Conservation (phyloP, 2,797 vertebrate species). For the Clarias pachynema region DNA sequence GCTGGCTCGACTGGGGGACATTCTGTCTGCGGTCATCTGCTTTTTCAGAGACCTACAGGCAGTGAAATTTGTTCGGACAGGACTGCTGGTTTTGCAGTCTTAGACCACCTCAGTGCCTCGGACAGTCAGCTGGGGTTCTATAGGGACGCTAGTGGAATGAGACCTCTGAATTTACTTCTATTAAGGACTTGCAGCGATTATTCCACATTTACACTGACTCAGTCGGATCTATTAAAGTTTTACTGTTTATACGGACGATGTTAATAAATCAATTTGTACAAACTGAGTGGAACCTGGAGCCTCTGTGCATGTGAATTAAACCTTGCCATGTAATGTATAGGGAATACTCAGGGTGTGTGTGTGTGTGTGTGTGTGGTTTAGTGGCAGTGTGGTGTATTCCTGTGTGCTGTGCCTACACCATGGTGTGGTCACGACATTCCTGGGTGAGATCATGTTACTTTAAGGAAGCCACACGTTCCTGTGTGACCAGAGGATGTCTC, state of each 20-base stretch:
- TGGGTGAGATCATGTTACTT: constrained; percentile 63
- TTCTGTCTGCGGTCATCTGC: constrained; percentile 38
- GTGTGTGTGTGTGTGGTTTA: constrained; percentile 12
- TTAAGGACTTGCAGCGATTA: not conserved
- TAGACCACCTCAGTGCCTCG: constrained; percentile 26
- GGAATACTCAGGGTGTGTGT: not conserved
- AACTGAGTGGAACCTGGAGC: not conserved
- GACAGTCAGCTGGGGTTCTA: constrained; percentile 39
- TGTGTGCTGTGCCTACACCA: constrained; percentile 53
- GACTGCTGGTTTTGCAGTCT: constrained; percentile 38
- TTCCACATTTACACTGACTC: not conserved
- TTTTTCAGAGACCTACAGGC: constrained; percentile 19
- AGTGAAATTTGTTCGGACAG: constrained; percentile 36
- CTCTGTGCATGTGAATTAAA: not conserved
- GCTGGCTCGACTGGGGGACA: constrained; percentile 24
- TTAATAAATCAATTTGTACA: not conserved
- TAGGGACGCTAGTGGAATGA: constrained; percentile 1
- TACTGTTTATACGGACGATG: not conserved
- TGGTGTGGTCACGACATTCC: constrained; percentile 63
- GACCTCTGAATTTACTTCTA: not conserved
- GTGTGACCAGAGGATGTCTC: constrained; percentile 45
- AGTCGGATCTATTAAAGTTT: not conserved
- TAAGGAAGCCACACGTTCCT: constrained; percentile 42
- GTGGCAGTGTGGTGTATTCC: constrained; percentile 59
- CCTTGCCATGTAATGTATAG: not conserved